A percentile compares a stretch with the other conserved stretches of the same genome.
Conservation (phyloP, 2,113 vertebrate species). For the Tapirus terrestris region DNA sequence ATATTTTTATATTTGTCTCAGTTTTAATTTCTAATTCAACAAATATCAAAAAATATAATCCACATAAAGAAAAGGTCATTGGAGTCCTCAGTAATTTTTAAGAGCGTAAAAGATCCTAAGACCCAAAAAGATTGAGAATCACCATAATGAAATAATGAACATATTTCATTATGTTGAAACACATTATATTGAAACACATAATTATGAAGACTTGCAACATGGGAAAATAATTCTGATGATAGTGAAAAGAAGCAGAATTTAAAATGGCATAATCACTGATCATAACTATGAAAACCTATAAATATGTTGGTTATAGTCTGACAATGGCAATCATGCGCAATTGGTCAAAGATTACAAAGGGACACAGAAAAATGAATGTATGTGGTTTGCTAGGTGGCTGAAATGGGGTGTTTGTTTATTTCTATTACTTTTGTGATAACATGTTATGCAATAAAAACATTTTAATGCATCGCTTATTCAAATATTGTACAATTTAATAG, state of each 20-base stretch:
- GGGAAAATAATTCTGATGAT: neutral
- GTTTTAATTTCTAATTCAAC: slow-evolving; percentile 40
- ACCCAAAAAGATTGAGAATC: neutral
- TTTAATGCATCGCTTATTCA: slow-evolving; percentile 5
- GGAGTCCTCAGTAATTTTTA: neutral
- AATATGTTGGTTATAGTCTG: neutral
- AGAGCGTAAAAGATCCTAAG: neutral
- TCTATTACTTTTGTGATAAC: neutral
- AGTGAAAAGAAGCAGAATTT: neutral
- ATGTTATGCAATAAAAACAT: neutral
- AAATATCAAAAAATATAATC: slow-evolving; percentile 1
- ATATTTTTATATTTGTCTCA: neutral
- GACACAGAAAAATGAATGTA: neutral
- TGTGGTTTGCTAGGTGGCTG: neutral
- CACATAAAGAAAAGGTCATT: neutral
- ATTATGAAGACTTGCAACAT: neutral
- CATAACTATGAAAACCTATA: neutral
- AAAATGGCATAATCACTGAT: neutral
- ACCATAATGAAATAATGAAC: neutral
- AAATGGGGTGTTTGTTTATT: neutral
- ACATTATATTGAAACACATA: neutral
- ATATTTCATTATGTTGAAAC: neutral
- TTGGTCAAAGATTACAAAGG: neutral
- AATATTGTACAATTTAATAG: neutral
- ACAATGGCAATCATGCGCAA: fast-evolving